These are phyloP conservation scores for Unio pictorum DNA, from an alignment of 2,888 invertebrate species.

Conservation along the genomic window DNA sequence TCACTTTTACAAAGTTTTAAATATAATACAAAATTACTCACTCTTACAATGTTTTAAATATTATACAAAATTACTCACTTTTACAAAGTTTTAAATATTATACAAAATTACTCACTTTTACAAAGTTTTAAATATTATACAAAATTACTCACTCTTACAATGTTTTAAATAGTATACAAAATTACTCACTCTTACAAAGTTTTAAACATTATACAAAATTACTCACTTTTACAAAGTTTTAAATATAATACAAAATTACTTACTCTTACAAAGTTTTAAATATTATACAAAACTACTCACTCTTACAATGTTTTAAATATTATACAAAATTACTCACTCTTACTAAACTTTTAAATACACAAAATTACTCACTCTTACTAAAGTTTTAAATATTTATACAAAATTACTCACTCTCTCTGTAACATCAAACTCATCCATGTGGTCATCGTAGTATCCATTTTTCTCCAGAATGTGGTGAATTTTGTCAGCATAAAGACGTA, in stretches of 20 bases:
- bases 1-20: slow-evolving; percentile 30
- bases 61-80: slow-evolving; percentile 40
- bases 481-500: slow-evolving; percentile 60
- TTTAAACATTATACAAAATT: too few species aligned
- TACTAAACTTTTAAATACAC: too few species aligned
- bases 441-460: slow-evolving; percentile 64
- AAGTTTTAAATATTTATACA: too few species aligned
- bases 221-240: slow-evolving; percentile 42
- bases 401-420: slow-evolving; percentile 59
- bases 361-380: slow-evolving; percentile 43
- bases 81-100: slow-evolving; percentile 1
- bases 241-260: slow-evolving; percentile 7
- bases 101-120: slow-evolving; percentile 35
- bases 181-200: slow-evolving; percentile 42
- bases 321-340: slow-evolving; percentile 43
- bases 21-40: slow-evolving; percentile 22
- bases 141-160: slow-evolving; percentile 42
- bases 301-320: slow-evolving; percentile 14
- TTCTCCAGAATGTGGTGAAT: slow-evolving; percentile 61
- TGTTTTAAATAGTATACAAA: too few species aligned
- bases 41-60: slow-evolving; percentile 26
- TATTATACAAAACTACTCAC: slow-evolving; percentile 32
- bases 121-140: too few species aligned
- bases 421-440: slow-evolving; percentile 63
- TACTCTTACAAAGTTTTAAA: slow-evolving; percentile 38